Conservation (phyloP, 1,140 invertebrate genomes). For the Apis dorsata region DNA sequence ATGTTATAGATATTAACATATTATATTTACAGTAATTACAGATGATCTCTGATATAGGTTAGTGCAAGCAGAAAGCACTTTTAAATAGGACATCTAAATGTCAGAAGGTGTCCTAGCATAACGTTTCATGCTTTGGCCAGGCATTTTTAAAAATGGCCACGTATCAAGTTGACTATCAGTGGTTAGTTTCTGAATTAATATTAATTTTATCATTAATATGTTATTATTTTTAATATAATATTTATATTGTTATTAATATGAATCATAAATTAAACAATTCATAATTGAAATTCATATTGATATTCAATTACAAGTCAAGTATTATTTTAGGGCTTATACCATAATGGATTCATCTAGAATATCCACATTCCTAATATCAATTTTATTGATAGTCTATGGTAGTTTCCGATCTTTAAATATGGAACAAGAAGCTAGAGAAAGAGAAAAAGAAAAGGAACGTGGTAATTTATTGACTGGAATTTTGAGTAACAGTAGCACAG, state of each 20-base stretch:
- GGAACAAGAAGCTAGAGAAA: slow-evolving; percentile 94
- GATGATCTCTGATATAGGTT: slow-evolving; percentile 77
- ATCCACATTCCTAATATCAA: slow-evolving; percentile 98
- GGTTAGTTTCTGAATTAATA: slow-evolving; percentile 68
- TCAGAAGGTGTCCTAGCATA: slow-evolving; percentile 74
- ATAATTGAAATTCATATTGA: background rate
- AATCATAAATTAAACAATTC: background rate
- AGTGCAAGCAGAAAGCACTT: slow-evolving; percentile 67
- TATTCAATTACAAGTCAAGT: background rate
- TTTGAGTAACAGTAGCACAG: slow-evolving; percentile 68
- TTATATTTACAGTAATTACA: slow-evolving; percentile 68
- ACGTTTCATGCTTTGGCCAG: slow-evolving; percentile 73
- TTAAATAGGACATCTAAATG: slow-evolving; percentile 74
- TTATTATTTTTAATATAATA: background rate
- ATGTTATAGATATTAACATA: background rate
- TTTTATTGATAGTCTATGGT: slow-evolving; percentile 98
- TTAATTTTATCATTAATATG: background rate
- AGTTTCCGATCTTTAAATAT: slow-evolving; percentile 96
- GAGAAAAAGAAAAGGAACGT: slow-evolving; percentile 89
- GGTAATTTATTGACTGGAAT: slow-evolving; percentile 82
- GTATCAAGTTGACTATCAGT: slow-evolving; percentile 80
- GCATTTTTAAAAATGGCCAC: slow-evolving; percentile 78
- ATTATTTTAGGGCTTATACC: slow-evolving; percentile 89
- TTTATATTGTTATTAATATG: background rate
- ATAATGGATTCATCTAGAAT: slow-evolving; percentile 98